Evolutionary conservation across 2,797 vertebrate species (phyloP).

Genomic region (Psittacula echo): DNA sequence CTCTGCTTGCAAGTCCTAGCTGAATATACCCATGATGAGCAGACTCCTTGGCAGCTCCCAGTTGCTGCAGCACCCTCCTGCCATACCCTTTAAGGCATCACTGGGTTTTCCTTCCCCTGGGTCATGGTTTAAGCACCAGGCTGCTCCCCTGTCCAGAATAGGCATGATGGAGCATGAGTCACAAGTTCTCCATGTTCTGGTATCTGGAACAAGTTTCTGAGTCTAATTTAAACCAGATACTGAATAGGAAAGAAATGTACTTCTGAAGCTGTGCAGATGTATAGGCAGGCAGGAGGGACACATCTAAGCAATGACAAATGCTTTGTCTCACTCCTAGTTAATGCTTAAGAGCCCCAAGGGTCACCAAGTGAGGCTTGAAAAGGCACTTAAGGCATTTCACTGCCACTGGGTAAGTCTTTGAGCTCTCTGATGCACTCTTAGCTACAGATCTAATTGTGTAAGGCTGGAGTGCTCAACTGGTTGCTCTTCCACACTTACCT

Average conservation of each 20-base stretch:
- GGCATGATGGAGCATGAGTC: background rate
- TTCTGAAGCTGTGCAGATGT: constrained; percentile 13
- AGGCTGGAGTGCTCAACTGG: background rate
- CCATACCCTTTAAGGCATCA: background rate
- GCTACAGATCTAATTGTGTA: background rate
- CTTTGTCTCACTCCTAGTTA: background rate
- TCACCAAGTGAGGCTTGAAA: background rate
- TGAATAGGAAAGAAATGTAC: background rate
- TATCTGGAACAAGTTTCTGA: constrained; percentile 1
- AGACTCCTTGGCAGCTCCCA: background rate
- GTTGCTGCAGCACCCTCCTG: background rate
- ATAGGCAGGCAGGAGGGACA: background rate
- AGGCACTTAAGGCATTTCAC: background rate
- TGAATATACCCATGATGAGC: fast-evolving
- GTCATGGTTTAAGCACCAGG: background rate
- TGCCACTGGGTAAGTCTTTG: background rate
- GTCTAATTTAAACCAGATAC: constrained; percentile 11
- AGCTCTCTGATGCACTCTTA: background rate
- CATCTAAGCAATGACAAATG: background rate
- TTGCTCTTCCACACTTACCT: fast-evolving
- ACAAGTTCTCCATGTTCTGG: background rate
- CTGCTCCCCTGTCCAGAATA: background rate
- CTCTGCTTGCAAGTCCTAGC: background rate
- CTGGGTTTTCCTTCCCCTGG: background rate
- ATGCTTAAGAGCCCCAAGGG: background rate